These are phyloP conservation scores for Pholis gunnellus DNA, from an alignment of 2,113 vertebrate species.

Conservation along the genomic window DNA sequence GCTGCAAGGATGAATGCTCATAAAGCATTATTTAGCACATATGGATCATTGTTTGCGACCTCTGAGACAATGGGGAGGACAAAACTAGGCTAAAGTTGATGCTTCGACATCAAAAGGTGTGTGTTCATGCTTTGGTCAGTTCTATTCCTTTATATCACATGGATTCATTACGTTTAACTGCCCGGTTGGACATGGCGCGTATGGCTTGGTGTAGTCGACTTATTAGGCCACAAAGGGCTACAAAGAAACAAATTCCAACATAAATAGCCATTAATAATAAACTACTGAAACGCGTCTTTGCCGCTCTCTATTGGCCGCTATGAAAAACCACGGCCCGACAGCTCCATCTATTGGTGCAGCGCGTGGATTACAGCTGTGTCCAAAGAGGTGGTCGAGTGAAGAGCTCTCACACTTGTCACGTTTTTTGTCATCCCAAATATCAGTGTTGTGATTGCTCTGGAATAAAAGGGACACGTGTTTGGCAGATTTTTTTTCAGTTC, in stretches of 20 bases:
- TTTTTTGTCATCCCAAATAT: neutral
- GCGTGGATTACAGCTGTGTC: neutral
- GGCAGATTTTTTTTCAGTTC: neutral
- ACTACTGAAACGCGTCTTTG: neutral
- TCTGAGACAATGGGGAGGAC: too few species aligned
- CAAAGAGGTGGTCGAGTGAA: neutral
- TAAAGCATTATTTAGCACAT: conserved; percentile 10
- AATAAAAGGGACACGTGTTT: neutral
- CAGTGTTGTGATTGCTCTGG: neutral
- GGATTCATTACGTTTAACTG: neutral
- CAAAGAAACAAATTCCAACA: neutral
- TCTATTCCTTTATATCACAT: neutral
- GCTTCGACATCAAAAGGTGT: neutral
- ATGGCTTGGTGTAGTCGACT: neutral
- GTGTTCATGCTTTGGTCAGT: neutral
- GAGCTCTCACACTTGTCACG: neutral
- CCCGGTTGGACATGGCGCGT: neutral
- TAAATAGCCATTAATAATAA: neutral
- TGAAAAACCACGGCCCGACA: neutral
- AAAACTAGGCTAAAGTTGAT: too few species aligned
- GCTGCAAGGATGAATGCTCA: neutral
- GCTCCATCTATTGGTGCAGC: conserved; percentile 41
- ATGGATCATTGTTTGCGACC: neutral
- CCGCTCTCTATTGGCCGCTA: neutral
- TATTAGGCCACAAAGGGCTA: neutral